Percentiles rank a stretch among this genome's conserved stretches.
phyloP scores from a whole-genome alignment of 2,113 vertebrate species.

The Sphaerodactylus townsendi region DNA sequence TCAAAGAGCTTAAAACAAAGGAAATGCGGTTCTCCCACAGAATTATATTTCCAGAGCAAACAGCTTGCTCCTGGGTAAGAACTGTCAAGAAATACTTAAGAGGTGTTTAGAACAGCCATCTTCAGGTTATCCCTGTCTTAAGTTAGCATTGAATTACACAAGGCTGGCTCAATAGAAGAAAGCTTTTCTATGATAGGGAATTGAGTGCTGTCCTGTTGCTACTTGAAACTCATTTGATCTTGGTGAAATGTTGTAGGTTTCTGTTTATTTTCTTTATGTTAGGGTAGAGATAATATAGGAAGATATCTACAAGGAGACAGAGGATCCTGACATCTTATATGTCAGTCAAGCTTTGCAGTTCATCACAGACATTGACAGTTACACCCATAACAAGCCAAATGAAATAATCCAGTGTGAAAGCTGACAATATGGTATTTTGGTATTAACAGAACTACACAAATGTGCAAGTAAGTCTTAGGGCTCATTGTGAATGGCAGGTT shows the following conservation, averaged over 20 bases:
- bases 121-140: constrained; percentile 58
- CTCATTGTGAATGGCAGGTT: constrained; percentile 32
- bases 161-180: constrained; percentile 57
- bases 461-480: constrained; percentile 47
- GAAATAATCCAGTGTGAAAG: constrained; percentile 38
- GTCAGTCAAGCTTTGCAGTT: constrained; percentile 31
- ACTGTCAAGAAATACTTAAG: constrained; percentile 66
- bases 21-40: constrained; percentile 70
- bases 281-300: constrained; percentile 37
- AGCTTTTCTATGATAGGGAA: constrained; percentile 55
- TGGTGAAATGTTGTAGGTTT: constrained; percentile 49
- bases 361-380: constrained; percentile 32
- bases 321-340: not conserved
- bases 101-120: constrained; percentile 45
- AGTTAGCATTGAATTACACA: constrained; percentile 68
- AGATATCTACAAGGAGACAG: constrained; percentile 37
- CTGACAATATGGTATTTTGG: constrained; percentile 44
- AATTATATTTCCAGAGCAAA: constrained; percentile 65
- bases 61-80: constrained; percentile 63
- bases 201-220: constrained; percentile 63
- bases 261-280: constrained; percentile 42
- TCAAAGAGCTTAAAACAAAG: constrained; percentile 58
- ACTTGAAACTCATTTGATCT: constrained; percentile 65
- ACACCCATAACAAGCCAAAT: constrained; percentile 43
- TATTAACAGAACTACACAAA: constrained; percentile 55